Percentiles rank a stretch among this genome's conserved stretches.
These are phyloP conservation scores for Montipora foliosa DNA, from an alignment of 64 coral and sea anemone species.

Conservation along the genomic window DNA sequence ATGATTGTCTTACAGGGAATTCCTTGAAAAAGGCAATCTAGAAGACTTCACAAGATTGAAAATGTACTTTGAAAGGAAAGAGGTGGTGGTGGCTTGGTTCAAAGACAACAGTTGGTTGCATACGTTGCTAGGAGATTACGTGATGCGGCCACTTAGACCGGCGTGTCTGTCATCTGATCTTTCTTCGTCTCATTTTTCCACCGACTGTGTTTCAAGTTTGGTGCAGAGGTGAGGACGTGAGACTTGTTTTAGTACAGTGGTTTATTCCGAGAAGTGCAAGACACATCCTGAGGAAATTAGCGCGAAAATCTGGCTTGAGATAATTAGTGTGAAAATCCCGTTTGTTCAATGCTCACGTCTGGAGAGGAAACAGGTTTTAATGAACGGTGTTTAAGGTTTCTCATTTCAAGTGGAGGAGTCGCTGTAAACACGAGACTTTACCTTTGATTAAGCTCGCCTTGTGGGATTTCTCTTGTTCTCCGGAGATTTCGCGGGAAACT, in stretches of 20 bases:
- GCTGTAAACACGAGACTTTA: too few relatives aligned
- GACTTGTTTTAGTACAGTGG: background rate
- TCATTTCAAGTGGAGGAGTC: too few relatives aligned
- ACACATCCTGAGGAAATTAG: too few relatives aligned
- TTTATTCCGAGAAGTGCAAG: background rate
- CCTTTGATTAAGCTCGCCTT: too few relatives aligned
- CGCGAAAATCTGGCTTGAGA: background rate
- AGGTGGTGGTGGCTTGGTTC: slow-evolving; percentile 98
- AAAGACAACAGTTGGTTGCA: slow-evolving; percentile 98
- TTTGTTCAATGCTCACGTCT: background rate
- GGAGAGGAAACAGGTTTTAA: too few relatives aligned
- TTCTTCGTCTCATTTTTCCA: slow-evolving; percentile 86
- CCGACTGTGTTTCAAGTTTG: slow-evolving; percentile 88
- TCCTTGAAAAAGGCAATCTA: slow-evolving; percentile 91
- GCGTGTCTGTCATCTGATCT: slow-evolving; percentile 92
- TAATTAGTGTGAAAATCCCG: too few relatives aligned
- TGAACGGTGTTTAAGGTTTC: too few relatives aligned
- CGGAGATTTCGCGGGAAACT: too few relatives aligned
- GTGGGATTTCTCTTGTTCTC: too few relatives aligned
- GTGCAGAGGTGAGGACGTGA: slow-evolving; percentile 83
- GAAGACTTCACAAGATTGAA: slow-evolving; percentile 90
- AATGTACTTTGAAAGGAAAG: slow-evolving; percentile 96
- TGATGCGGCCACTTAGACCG: slow-evolving; percentile 83
- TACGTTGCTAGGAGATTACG: slow-evolving; percentile 89
- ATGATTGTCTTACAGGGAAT: slow-evolving; percentile 70